Conservation (phyloP, 1,140 invertebrate genomes). For the Philotrypesis tridentata region DNA sequence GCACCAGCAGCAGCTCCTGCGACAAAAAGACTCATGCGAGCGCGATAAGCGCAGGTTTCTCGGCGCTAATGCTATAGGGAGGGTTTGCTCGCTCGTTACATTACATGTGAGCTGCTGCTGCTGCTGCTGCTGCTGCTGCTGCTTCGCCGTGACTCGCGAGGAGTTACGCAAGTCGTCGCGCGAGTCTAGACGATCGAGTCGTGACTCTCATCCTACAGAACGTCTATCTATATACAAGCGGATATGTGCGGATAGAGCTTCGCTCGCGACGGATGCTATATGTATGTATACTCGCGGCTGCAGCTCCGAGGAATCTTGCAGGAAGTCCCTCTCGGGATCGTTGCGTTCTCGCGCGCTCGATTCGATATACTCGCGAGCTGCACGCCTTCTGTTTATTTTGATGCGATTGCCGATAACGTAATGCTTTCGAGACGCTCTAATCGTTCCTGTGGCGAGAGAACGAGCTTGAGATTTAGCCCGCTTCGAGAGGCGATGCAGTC, state of each 20-base stretch:
- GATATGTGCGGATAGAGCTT: too few relatives aligned
- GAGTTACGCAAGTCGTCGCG: slow-evolving; percentile 15
- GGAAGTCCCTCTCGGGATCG: not conserved
- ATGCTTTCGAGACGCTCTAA: too few relatives aligned
- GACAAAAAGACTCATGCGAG: not conserved
- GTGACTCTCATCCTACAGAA: not conserved
- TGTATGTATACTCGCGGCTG: too few relatives aligned
- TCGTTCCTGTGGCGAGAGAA: too few relatives aligned
- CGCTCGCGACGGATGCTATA: not conserved
- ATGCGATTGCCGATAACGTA: too few relatives aligned
- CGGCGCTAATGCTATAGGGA: not conserved
- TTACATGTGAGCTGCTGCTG: slow-evolving; percentile 3
- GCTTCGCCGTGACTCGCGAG: slow-evolving; percentile 1
- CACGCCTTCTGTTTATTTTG: too few relatives aligned
- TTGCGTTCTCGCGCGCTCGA: too few relatives aligned
- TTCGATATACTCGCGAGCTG: too few relatives aligned
- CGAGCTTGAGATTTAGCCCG: too few relatives aligned
- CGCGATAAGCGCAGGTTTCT: not conserved
- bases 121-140: not conserved
- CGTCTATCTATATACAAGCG: too few relatives aligned
- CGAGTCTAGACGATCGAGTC: not conserved
- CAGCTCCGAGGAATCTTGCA: not conserved
- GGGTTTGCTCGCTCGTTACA: not conserved
- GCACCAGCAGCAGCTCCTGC: not conserved
- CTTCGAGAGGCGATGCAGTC: too few relatives aligned